These are phyloP conservation scores for Chitala chitala DNA, from an alignment of 2,113 vertebrate genomes.

Conservation along the genomic window DNA sequence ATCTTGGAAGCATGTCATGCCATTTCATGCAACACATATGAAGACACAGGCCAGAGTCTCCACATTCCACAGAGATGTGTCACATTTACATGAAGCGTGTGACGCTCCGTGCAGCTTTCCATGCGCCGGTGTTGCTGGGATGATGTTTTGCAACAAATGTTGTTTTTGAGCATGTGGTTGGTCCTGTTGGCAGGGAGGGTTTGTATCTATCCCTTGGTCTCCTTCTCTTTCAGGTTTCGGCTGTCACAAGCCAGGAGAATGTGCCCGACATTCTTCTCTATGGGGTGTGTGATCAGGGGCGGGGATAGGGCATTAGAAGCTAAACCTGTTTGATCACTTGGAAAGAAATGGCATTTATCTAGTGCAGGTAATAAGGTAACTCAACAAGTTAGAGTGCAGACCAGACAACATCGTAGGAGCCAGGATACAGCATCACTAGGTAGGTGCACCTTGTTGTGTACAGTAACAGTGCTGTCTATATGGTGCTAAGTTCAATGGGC, in stretches of 20 bases:
- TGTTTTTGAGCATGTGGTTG: conserved; percentile 44
- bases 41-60: not conserved
- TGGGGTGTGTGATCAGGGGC: conserved; percentile 17
- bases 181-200: conserved; percentile 49
- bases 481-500: not conserved
- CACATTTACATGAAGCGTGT: conserved; percentile 15
- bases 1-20: too few species aligned
- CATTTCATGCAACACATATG: too few species aligned
- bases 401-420: conserved; percentile 30
- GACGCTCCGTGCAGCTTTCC: conserved; percentile 9
- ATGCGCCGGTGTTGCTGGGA: conserved; percentile 8
- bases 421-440: conserved; percentile 32
- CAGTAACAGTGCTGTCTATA: too few species aligned
- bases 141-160: not conserved
- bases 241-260: conserved; percentile 25
- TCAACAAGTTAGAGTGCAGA: conserved; percentile 32
- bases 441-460: conserved; percentile 32
- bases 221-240: conserved; percentile 47
- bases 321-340: conserved; percentile 59
- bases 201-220: not conserved
- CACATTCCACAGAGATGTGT: conserved; percentile 15
- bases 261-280: conserved; percentile 17
- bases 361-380: conserved; percentile 34
- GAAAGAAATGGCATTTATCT: conserved; percentile 41
- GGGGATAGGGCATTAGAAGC: conserved; percentile 29